Evolutionary conservation across 1,140 invertebrate genomes (phyloP).

Genomic region (roundworm (Caenorhabditis elegans)): DNA sequence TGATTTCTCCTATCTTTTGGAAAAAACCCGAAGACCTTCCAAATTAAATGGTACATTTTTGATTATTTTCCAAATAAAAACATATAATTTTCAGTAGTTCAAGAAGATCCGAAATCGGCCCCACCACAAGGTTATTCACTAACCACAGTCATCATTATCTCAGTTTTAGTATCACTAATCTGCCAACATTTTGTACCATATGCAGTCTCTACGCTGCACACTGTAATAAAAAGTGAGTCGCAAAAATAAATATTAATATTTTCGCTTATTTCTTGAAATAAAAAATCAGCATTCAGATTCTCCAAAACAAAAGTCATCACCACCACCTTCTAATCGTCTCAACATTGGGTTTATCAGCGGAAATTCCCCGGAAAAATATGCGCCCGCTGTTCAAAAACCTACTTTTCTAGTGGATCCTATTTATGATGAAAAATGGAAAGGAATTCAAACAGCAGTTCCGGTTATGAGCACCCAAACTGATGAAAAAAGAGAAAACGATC

Average conservation of each 20-base stretch:
- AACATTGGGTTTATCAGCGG: neutral
- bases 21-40: neutral
- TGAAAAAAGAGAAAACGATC: neutral
- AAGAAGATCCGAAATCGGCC: neutral
- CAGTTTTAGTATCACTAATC: neutral
- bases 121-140: neutral
- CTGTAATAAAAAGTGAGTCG: neutral
- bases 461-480: neutral
- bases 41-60: neutral
- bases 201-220: neutral
- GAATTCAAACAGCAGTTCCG: neutral
- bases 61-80: neutral
- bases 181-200: neutral
- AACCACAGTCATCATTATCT: neutral
- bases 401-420: neutral
- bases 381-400: slow-evolving; percentile 4
- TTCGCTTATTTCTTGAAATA: too few relatives aligned
- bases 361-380: neutral
- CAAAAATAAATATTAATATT: neutral
- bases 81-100: neutral
- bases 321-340: neutral
- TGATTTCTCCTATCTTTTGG: neutral
- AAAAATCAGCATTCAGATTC: neutral
- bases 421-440: slow-evolving; percentile 23
- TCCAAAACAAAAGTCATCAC: neutral